Base-by-base conservation (phyloP, 2,797 vertebrate species). In the Bovichtus variegatus region DNA sequence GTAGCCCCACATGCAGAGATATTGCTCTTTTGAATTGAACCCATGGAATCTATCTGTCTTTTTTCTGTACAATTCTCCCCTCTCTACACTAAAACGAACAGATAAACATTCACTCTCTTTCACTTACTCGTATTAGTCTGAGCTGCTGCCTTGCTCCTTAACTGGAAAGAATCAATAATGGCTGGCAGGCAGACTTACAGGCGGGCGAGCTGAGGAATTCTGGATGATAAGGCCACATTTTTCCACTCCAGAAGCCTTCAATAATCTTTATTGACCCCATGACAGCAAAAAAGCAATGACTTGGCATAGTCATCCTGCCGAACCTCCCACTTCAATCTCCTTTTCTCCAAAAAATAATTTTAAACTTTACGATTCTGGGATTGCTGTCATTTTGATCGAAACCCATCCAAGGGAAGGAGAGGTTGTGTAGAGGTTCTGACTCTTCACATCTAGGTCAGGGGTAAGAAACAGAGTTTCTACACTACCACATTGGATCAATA, bases 221-320 rank as follows among this genome's bases (percentile, higher is more conserved):
- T 67, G 60, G 54, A 74, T 74, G 63, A 87, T 81, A 61, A 73
- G 61, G 62, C 57, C 69, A 81, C 75, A 80, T 71, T 83, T 66
- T 84, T 86, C 57, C 61, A 81, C 68, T 74, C 69, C 69, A 81
- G 73, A 74, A 57, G 47, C 66, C 49, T 77, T 60, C 55, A 74
- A 66, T 77, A 81, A 76, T 82, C 71, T 80, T 58, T 80, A 81
- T 53, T 90, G 80, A 89, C 71, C 71, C 80, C 61, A 73, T 55
- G 46, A 82, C 60, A 81, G 38, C 25, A 40, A 84, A 68, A 62
- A 55, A 63, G 50, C 51, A 60, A 44, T 63, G 13, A 76, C 31
- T 73, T 70, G 23, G 50, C 13, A 31, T 27, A 19, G 59, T 59
- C 80, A 47, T 71, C 57, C 51, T 46, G 53, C 50, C 64, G 81